Evolutionary conservation across 2,888 invertebrate species (phyloP), one percentile per base, ranked within the genome.

Genomic region (Chorisops tibialis): DNA sequence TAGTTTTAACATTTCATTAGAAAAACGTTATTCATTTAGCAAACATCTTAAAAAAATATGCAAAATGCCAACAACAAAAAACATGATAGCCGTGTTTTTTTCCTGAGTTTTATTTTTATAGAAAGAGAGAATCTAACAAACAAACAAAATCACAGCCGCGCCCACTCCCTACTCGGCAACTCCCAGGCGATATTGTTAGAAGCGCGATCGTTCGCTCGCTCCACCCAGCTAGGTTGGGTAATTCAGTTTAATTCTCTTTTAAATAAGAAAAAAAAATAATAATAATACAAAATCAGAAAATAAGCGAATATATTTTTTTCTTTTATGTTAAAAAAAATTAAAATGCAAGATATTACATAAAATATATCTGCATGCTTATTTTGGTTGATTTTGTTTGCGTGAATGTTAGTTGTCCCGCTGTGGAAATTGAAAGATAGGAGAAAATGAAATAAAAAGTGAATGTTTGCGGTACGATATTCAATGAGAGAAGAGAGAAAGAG

Each of bases 141-240:
- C 47, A 47, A 21, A 12, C 19, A 41, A 39, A 54, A 18, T 14
- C 21, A 56, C 56, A 45, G 56, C 43, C 43, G 56, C 45, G 56
- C 56, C 43, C 56, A 45, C 12, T 24, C 43, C 22, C 56, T 30
- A 56, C 30, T 43, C 43, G 56, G 45, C 30, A 45, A 56, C 14
- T 43, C 43, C 56, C 56, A 56, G 56, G 56, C 56, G 56, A 56
- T 45, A 14, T 41, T 56, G 45, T 30, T 56, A 18, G 30, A 41
- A 45, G 45, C 56, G 45, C 43, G 45, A 43, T 56, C 43, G 56
- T 56, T 56, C 56, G 45, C 45, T 45, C 51, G 43, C 56, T 45
- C 30, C 56, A 56, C 56, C 43, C 56, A 56, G 56, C 43, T 18
- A 22, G 14, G 56, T 56, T 43, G 43, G 56, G 56, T 56, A 56